Conservation (phyloP, 2,888 invertebrate species). For the Oxycera nigricornis region DNA sequence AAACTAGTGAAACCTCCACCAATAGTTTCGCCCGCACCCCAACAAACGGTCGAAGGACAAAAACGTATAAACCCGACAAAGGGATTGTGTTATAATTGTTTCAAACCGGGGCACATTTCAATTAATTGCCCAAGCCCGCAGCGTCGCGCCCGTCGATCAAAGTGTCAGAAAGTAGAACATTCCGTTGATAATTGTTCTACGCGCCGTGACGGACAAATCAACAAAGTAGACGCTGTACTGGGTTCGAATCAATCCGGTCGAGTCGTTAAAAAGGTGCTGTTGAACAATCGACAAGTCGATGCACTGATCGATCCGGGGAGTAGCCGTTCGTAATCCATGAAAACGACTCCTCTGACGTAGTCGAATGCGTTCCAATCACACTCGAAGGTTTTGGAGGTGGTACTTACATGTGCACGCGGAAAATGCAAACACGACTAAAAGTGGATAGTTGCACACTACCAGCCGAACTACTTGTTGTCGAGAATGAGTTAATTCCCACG, state of each 20-base stretch:
- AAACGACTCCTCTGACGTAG: not conserved
- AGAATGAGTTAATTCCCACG: not conserved
- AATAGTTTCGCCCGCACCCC: slow-evolving; percentile 7
- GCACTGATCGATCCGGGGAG: not conserved
- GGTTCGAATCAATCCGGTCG: not conserved
- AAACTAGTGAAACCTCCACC: slow-evolving; percentile 2
- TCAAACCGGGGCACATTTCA: too few species aligned
- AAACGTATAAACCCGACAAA: not conserved
- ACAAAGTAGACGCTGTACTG: not conserved
- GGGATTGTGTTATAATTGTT: too few species aligned
- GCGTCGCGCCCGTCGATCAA: not conserved
- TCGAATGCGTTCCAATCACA: not conserved
- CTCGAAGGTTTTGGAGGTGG: not conserved
- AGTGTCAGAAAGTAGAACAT: not conserved
- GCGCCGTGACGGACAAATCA: not conserved
- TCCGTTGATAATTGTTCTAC: not conserved
- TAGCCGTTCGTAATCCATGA: not conserved
- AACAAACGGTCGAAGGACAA: slow-evolving; percentile 3
- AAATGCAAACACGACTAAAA: not conserved
- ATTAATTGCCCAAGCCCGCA: too few species aligned
- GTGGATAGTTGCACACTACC: not conserved
- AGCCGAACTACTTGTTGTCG: not conserved
- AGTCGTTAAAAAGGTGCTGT: not conserved
- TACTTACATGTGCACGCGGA: not conserved
- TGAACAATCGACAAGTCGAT: not conserved